Base-by-base conservation (phyloP, 2,797 vertebrate genomes). In the Nannoperca australis region DNA sequence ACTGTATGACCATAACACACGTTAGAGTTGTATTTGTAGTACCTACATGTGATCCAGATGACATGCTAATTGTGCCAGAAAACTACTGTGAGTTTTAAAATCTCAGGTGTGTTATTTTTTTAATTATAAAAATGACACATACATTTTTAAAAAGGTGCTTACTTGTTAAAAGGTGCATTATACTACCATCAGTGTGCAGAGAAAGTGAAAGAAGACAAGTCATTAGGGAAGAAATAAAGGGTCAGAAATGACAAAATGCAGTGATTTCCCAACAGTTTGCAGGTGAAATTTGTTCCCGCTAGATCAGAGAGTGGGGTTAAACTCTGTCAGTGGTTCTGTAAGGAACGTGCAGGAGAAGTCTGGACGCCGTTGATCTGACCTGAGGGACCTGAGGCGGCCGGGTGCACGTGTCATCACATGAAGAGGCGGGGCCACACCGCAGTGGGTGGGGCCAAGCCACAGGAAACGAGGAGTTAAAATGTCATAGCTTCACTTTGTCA, bases 321-420 rank as follows among this genome's bases (percentile, higher is more conserved):
- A 83, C 54, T 79, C 49, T 17, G 64, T 79, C 55, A 73, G 75
- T 77, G 70, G 17, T 56, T n/a, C 59, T 53, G 69, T 54, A 47
- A 15, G 49, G 60, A 80, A 73, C 88, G 84, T 94, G 92, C 90
- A 89, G 73, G 8, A 63, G 60, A 79, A 81, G 75, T 70, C 86
- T 65, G 83, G 85, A 76, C 24, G 47, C 74, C 47, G 80, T 81
- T 70, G 45, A 64, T 92, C 95, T 95, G 94, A 96, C 95, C 95
- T 96, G 90, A 4, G 51, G 91, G 92, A 88, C 95, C 95, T 96
- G 93, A 14, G 69, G 83, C 1, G 55, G 85, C 70, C 88, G 60
- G 88, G 64, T 13, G 62, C 32, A 78, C 60, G 53, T 51, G 88
- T 91, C 93, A 89, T 93, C 93, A 64, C 27, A 54, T 15, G 77